Base-by-base conservation (phyloP, 2,113 vertebrate species). In the Callipepla squamata region DNA sequence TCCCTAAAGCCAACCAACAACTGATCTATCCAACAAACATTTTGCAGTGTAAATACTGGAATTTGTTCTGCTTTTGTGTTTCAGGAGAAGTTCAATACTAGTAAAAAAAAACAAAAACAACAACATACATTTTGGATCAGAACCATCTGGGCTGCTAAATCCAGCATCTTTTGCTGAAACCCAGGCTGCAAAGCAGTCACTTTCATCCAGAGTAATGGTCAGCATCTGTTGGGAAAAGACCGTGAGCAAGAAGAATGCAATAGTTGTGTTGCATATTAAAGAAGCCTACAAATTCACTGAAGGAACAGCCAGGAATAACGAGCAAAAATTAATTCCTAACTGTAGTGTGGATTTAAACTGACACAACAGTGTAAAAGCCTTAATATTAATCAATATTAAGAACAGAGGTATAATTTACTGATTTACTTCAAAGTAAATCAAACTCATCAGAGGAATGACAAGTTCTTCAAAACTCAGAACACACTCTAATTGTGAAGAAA, bases 161-260 rank as follows among this genome's bases (percentile, higher is more conserved):
- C 99, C 99, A 18, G 99, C 99, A 58, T 99, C 99, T 95, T 99
- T 99, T 75, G 99, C 99, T 45, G 99, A 99, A 50, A 99, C 99
- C 99, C 99, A 99, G 58, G 99, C 99, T 75, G 99, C 99, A 82
- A 99, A 99, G 94, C 99, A 99, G 97, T 99, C 99, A 42, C 99
- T 99, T 97, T 99, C 99, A 82, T 99, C 99, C 96, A 99, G 89
- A 36, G 99, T 99, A 95, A 99, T 99, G 6, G 99, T 99, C 97
- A 99, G 94, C 99, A 99, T 99, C 99, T 99, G 95, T 92, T 40
- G 61, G 76, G 66, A 90, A 67, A 92, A 91, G 47, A 63, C 1
- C 42, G 65, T 2, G 3, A 72, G 20, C 21, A 73, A 63, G 28
- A 82, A 28, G 38, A 90, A 93, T 11, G 12, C 7, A 87, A 51